Base-by-base conservation (phyloP, 2,797 vertebrate species). In the Esox lucius region DNA sequence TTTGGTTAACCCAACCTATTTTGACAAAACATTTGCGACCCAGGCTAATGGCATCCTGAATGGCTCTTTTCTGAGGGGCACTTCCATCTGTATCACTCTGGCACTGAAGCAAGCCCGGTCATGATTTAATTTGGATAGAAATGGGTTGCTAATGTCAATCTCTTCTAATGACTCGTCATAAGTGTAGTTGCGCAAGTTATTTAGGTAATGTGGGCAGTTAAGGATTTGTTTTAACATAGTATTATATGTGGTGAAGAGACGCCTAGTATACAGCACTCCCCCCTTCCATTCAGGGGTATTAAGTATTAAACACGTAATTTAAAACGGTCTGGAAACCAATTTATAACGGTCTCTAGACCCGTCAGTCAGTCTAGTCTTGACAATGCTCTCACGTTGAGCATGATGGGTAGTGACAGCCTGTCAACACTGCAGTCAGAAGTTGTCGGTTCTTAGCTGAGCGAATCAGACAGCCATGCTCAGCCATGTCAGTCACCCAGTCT, bases 401-500 rank as follows among this genome's bases (percentile, higher is more conserved):
- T 64, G 67, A 76, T 53, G 22, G 15, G 9, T 49, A n/a, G 48
- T 75, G 72, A 74, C 68, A 70, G 56, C 42, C 46, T 26, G 28
- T 42, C 61, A 56, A 28, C 0, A 17, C 28, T 35, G 68, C 75
- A 74, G 72, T 53, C 74, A 83, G 82, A 82, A 69, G 81, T 74
- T 66, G 33, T n/a, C 48, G 53, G 76, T 81, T 46, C 84, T 85
- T 39, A 12, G 28, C 22, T 82, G 81, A 91, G 75, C 71, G 4
- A 72, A 74, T 75, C 17, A 82, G 91, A 90, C 89, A 85, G 71
- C 68, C 73, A 77, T 87, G 77, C 8, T 71, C 85, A 83, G 77
- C 75, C 76, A 83, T 89, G 88, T 85, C 86, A 87, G 35, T 90
- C 84, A 88, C 46, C 74, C 22, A 2, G 69, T 80, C 26, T 74